Evolutionary conservation across 2,797 vertebrate species (phyloP), one percentile per base, ranked within the genome.

Genomic region (Telmatherina bonti): DNA sequence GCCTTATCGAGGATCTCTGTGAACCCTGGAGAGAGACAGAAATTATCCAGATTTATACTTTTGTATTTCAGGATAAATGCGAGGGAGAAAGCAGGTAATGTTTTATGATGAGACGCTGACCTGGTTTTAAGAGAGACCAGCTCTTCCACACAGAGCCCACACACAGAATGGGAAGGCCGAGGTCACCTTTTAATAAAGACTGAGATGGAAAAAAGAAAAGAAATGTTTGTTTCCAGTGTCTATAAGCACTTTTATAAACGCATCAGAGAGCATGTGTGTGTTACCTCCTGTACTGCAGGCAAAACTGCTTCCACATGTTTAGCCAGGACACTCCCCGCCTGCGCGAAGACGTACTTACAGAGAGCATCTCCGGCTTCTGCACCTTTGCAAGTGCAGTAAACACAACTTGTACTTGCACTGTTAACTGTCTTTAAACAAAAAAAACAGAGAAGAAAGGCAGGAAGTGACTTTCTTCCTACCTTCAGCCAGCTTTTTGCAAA

Each of bases 141-240:
- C 97, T 99, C 45, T 93, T 96, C 97, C 97, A 99, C 75, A 99
- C 97, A 0, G 96, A 96, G 51, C 97, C 97, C 74, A 95, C 97
- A 12, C 96, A 97, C 51, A 99, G 85, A 66, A 99, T 92, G 31
- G 96, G 96, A 45, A 98, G 89, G 4, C 97, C 96, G 10, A 88
- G 81, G 8, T 95, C 88, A 0, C 94, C 88, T 0, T 66, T 81
- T 85, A 97, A 90, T 6, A 98, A 92, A 56, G 89, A 88, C 97
- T 98, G 73, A 22, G 22, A 2, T 22, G 18, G 10, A 1, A 75
- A 53, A 1, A 35, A 0, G 51, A 9, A 57, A 29, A 30, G 3
- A 51, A 16, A 4, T 6, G 7, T 4, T 33, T 29, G 3, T 16
- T 29, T 0, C 45, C 10, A 51, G 22, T n/a, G 38, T 53, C 8